A percentile compares a stretch with the other conserved stretches of the same genome.
phyloP scores from a whole-genome alignment of 2,888 invertebrate genomes.

The Petrolisthes cinctipes region DNA sequence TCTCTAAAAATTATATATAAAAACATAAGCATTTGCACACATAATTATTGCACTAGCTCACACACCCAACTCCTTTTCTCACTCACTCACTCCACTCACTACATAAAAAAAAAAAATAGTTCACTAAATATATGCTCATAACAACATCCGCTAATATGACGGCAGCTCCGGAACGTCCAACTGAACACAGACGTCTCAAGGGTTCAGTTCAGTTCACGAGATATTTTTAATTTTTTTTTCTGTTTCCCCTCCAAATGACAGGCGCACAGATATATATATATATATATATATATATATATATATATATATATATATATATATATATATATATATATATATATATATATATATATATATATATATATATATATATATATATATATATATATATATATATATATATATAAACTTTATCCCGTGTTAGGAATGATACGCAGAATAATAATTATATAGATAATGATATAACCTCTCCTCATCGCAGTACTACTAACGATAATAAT shows the following conservation, averaged over 20 bases:
- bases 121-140: no score
- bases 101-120: no score
- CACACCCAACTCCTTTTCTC: neutral
- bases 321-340: no score
- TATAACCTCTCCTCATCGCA: no score
- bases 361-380: neutral
- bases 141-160: neutral
- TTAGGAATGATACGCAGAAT: no score
- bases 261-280: neutral
- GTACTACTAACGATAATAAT: no score
- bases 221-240: neutral
- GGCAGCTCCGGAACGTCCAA: slow-evolving; percentile 40
- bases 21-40: neutral
- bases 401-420: no score
- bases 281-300: no score
- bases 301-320: neutral
- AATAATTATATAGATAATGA: no score
- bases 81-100: neutral
- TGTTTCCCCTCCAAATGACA: neutral
- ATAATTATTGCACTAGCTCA: neutral
- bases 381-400: neutral
- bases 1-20: no score
- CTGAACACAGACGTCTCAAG: slow-evolving; percentile 45
- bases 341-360: neutral
- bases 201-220: slow-evolving; percentile 7